These are phyloP conservation scores for Neomicropteryx cornuta DNA, from an alignment of 1,140 invertebrate genomes.

Conservation along the genomic window DNA sequence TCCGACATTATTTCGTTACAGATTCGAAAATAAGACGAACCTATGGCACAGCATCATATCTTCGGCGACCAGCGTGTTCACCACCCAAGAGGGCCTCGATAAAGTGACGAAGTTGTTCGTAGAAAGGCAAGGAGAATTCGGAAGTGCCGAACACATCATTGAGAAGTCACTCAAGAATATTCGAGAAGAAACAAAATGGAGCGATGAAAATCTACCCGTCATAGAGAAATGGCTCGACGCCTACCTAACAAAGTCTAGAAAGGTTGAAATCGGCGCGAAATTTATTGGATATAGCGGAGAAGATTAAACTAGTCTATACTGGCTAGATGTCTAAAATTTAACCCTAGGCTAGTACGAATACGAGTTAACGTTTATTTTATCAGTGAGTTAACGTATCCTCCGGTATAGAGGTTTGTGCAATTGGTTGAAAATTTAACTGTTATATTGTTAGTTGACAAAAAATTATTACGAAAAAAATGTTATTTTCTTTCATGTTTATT, in stretches of 20 bases:
- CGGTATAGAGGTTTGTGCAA: too few relatives aligned
- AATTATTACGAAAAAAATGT: too few relatives aligned
- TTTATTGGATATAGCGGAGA: constrained; percentile 16
- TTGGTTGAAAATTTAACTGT: too few relatives aligned
- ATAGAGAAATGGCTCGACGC: constrained; percentile 55
- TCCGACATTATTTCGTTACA: constrained; percentile 19
- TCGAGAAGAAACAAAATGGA: constrained; percentile 57
- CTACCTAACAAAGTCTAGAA: constrained; percentile 29
- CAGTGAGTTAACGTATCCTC: too few relatives aligned
- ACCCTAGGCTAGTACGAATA: too few relatives aligned
- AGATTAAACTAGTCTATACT: constrained; percentile 2
- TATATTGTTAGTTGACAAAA: too few relatives aligned
- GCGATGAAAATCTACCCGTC: constrained; percentile 52
- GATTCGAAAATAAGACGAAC: constrained; percentile 52
- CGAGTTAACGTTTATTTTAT: too few relatives aligned
- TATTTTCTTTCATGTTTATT: too few relatives aligned
- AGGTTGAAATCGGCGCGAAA: constrained; percentile 15
- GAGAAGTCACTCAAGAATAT: constrained; percentile 55
- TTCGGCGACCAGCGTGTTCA: constrained; percentile 57
- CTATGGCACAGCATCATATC: constrained; percentile 62
- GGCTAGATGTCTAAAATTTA: too few relatives aligned
- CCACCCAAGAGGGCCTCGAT: constrained; percentile 55
- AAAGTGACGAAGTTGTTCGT: constrained; percentile 51
- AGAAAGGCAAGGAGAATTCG: constrained; percentile 47
- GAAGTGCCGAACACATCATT: constrained; percentile 52